These are phyloP conservation scores for Phengaris arion DNA, from an alignment of 2,888 invertebrate genomes.

Conservation along the genomic window DNA sequence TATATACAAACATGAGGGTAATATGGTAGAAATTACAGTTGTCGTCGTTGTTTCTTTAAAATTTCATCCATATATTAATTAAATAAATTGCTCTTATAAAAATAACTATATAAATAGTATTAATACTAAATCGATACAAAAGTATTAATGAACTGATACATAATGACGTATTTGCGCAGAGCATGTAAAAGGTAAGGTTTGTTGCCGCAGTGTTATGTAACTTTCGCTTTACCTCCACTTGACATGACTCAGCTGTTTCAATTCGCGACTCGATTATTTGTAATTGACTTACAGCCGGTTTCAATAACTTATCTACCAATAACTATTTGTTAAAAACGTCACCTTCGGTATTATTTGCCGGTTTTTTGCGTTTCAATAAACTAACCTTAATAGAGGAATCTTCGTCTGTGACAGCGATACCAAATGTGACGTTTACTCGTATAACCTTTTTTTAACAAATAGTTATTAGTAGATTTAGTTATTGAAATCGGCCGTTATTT, in stretches of 20 bases:
- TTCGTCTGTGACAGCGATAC: too few relatives aligned
- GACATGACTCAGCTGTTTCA: constrained; percentile 28
- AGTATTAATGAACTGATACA: constrained; percentile 28
- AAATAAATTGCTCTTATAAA: background rate
- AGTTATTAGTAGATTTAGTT: too few relatives aligned
- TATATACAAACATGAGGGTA: background rate
- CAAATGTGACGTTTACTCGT: too few relatives aligned
- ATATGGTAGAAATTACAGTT: background rate
- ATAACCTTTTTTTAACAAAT: too few relatives aligned
- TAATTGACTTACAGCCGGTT: background rate
- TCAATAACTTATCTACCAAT: too few relatives aligned
- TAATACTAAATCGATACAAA: background rate
- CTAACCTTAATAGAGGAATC: too few relatives aligned
- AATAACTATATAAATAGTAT: background rate
- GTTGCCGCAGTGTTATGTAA: constrained; percentile 62
- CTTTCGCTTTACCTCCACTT: constrained; percentile 34
- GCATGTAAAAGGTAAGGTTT: constrained; percentile 42
- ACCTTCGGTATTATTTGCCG: too few relatives aligned
- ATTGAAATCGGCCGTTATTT: too few relatives aligned
- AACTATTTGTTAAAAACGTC: too few relatives aligned
- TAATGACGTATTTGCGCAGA: constrained; percentile 28
- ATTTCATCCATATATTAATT: background rate
- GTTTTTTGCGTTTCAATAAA: too few relatives aligned
- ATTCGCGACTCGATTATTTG: background rate
- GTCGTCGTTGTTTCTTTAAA: background rate